A percentile compares a stretch with the other conserved stretches of the same genome.
These are phyloP conservation scores for Eustalomyia histrio DNA, from an alignment of 2,888 invertebrate species.

Conservation along the genomic window DNA sequence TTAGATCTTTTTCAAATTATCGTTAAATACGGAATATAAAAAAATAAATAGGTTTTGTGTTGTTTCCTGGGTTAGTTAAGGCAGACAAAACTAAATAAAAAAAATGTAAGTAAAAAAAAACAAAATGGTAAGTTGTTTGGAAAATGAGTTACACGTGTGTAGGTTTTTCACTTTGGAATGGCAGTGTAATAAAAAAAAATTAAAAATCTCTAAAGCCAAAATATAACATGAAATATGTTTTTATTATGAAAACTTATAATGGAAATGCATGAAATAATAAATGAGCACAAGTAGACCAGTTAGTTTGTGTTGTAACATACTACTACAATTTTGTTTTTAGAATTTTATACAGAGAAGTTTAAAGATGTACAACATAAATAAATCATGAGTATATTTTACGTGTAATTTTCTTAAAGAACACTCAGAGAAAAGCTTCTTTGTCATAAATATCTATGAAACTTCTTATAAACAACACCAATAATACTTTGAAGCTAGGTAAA, in stretches of 20 bases:
- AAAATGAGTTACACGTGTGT: constrained; percentile 15
- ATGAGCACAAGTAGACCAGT: constrained; percentile 11
- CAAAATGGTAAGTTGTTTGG: constrained; percentile 29
- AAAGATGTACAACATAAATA: constrained; percentile 53
- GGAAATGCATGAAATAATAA: background rate
- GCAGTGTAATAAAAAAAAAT: background rate
- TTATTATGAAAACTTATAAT: constrained; percentile 25
- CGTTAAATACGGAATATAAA: background rate
- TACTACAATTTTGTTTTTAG: constrained; percentile 1
- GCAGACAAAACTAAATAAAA: background rate
- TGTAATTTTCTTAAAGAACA: constrained; percentile 60
- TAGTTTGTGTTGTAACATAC: constrained; percentile 26
- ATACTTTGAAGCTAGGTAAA: no score
- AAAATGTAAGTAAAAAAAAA: constrained; percentile 19
- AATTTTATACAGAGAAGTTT: constrained; percentile 12
- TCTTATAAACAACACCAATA: no score
- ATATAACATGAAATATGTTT: constrained; percentile 35
- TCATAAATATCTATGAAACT: no score
- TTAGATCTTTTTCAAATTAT: background rate
- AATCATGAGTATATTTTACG: constrained; percentile 57
- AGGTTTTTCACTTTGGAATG: constrained; percentile 32
- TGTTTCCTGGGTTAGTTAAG: background rate
- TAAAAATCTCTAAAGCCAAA: background rate
- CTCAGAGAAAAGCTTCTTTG: no score
- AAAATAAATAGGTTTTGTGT: constrained; percentile 2